phyloP scores from a whole-genome alignment of 1,140 invertebrate species.

The Drosophila yakuba region DNA sequence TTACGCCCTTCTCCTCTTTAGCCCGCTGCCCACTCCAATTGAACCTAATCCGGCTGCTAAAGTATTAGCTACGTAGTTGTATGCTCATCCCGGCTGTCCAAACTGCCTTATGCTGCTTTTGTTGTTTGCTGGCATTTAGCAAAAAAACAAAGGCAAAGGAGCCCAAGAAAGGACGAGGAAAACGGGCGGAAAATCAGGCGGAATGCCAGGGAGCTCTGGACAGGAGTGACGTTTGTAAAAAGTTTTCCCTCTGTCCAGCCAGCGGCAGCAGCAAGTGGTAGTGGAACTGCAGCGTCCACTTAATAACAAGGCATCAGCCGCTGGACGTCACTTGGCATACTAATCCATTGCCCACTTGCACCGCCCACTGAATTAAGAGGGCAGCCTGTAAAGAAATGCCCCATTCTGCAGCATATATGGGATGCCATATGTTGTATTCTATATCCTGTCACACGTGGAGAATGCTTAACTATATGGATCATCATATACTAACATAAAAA shows the following conservation, averaged over 20 bases:
- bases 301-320: conserved; percentile 72
- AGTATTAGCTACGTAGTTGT: conserved; percentile 82
- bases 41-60: conserved; percentile 82
- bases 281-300: conserved; percentile 52
- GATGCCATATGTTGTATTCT: conserved; percentile 8
- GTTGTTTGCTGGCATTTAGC: conserved; percentile 79
- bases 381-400: conserved; percentile 15
- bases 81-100: conserved; percentile 79
- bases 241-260: conserved; percentile 63
- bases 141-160: conserved; percentile 55
- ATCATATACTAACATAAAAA: too few species aligned
- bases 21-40: conserved; percentile 63
- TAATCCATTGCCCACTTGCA: conserved; percentile 58
- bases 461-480: background rate
- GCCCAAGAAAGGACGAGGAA: conserved; percentile 3
- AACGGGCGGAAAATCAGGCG: conserved; percentile 19
- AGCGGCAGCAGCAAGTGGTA: conserved; percentile 4
- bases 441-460: background rate
- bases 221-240: conserved; percentile 64
- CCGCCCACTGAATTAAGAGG: conserved; percentile 50
- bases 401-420: background rate
- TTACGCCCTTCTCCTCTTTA: conserved; percentile 21
- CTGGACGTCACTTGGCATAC: conserved; percentile 69
- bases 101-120: conserved; percentile 82
- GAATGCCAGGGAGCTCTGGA: conserved; percentile 17